Evolutionary conservation across 2,888 invertebrate genomes (phyloP), one percentile per base, ranked within the genome.

Genomic region (Andrena camellia): DNA sequence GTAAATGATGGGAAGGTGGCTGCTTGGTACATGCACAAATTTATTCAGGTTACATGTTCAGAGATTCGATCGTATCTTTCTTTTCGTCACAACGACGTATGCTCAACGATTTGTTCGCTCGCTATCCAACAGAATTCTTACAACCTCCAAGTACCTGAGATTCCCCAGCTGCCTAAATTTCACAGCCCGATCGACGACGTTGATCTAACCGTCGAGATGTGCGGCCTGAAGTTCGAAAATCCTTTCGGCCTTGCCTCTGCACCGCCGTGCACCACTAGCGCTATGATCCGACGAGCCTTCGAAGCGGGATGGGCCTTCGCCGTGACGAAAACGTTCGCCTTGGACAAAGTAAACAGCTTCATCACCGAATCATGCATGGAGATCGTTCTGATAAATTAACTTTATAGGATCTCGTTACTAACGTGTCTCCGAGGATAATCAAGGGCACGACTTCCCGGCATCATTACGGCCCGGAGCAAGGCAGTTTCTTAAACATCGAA

Each of bases 1-100:
- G 99, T 99, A 0, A 99, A 99, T 92, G 99, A 99, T 94, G 99
- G 99, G 48, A 99, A 99, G 95, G 98, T 97, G 0, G 99, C 99
- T 0, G 98, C 99, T 2, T 99, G 99, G 99, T 96, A 96, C 90
- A 99, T 99, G 91, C 99, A 99, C 93, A 97, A 97, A 88, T 97
- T 97, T 91, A 95, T 99, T 86, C 98, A 99, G 96, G 97, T 97
- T 33, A 48, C 7, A 6, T 23, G 17, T 54, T 8, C 8, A 20
- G 26, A 4, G 2, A 31, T 59, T 5, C 26, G 10, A 17, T 31
- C 4, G 6, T 17, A 33, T 33, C 4, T n/a, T 23, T 29, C 3
- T 62, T 29, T 10, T 7, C 33, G 2, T 6, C 3, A 26, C 29
- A 20, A 7, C 7, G 20, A n/a, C 42, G 42, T 29, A 23, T 17